phyloP scores from a whole-genome alignment of 2,888 invertebrate genomes.

The Microlaimidae sp. region DNA sequence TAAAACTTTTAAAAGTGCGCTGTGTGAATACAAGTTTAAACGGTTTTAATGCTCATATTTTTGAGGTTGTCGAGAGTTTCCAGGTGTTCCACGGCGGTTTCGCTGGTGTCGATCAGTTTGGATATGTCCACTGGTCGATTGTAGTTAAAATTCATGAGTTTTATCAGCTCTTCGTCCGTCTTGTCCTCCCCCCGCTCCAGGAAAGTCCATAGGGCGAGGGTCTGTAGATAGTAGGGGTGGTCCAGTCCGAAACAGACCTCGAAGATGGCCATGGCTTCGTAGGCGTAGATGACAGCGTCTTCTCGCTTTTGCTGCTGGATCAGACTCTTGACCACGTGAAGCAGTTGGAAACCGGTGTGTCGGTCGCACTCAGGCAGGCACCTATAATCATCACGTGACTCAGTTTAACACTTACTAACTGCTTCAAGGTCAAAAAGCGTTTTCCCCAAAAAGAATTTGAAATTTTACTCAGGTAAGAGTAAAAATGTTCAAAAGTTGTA shows the following conservation, averaged over 20 bases:
- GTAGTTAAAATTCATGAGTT: constrained; percentile 22
- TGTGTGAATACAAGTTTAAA: too few relatives aligned
- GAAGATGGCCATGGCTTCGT: constrained; percentile 34
- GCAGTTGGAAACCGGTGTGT: constrained; percentile 29
- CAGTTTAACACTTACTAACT: too few relatives aligned
- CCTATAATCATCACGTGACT: constrained; percentile 13
- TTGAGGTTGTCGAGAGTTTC: too few relatives aligned
- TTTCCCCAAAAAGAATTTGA: too few relatives aligned
- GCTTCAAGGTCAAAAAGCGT: too few relatives aligned
- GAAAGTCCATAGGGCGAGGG: constrained; percentile 31
- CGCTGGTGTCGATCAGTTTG: background rate
- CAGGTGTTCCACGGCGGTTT: too few relatives aligned
- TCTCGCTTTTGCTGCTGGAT: constrained; percentile 24
- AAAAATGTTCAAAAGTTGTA: background rate
- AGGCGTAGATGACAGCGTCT: constrained; percentile 28
- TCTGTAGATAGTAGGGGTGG: constrained; percentile 32
- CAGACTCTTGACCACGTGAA: constrained; percentile 27
- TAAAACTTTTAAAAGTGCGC: background rate
- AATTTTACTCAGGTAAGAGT: background rate
- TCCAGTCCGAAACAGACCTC: constrained; percentile 31
- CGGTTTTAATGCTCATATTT: too few relatives aligned
- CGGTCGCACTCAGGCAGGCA: constrained; percentile 31
- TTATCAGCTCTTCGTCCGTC: constrained; percentile 23
- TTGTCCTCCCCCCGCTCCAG: constrained; percentile 28
- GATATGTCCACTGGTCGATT: constrained; percentile 15